Evolutionary conservation across 1,140 invertebrate genomes (phyloP), one percentile per base, ranked within the genome.

Genomic region (Dendroctonus valens): DNA sequence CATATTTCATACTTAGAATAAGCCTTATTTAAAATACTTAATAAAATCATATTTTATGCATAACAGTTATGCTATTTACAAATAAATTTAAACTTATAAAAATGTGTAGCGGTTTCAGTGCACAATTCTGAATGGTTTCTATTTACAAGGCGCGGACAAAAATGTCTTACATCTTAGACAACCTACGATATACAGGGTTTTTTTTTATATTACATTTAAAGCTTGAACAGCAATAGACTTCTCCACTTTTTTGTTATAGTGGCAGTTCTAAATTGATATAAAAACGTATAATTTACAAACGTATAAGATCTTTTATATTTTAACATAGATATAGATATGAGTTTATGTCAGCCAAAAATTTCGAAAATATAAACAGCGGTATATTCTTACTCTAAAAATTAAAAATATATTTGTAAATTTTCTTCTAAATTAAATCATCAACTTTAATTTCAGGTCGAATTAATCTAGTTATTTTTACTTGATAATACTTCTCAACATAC

Each of bases 171-270:
- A 46, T 6, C 8, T 12, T 44, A 67, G 26, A 57, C 37, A 37
- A 15, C 39, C 63, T 65, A 58, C 46, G 40, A 65, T 58, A 59
- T 50, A 59, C 44, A 52, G 46, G 55, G 54, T 15, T 26, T 62
- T 54, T 62, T 54, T 65, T 65, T 67, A 67, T 67, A 41, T 67
- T 67, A 67, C 65, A 67, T 41, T 67, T 67, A 67, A 67, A 67
- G 65, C 65, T 67, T 67, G 38, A 60, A 67, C 65, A 67, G 65
- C 65, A 67, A 67, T 65, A 60, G 58, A 67, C 65, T 67, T 46
- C 26, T 58, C 65, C 65, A 67, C 65, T 46, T 67, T 60, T 60
- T 65, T 65, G n/a, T 53, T 52, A 67, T 59, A 59, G 65, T 67
- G 65, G 65, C 65, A 67, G 65, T 67, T 67, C 65, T 67, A 67